Evolutionary conservation across 2,888 invertebrate genomes (phyloP).

Genomic region (Strigamia transsilvanica): DNA sequence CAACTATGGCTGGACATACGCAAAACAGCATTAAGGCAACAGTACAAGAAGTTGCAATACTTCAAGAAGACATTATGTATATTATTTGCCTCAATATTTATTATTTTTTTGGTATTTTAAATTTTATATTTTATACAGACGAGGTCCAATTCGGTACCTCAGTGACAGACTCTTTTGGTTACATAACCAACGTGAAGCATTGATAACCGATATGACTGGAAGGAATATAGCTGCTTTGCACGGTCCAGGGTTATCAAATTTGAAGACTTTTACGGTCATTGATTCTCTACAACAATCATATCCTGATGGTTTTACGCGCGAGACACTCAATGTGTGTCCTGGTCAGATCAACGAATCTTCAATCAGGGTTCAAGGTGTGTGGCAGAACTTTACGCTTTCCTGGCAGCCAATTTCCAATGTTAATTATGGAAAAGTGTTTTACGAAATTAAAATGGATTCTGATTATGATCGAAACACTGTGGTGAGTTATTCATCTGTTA

Average conservation of each 20-base stretch:
- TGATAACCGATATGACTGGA: slow-evolving; percentile 79
- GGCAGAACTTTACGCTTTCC: slow-evolving; percentile 82
- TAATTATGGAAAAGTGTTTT: slow-evolving; percentile 82
- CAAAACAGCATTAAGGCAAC: slow-evolving; percentile 48
- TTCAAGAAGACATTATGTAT: slow-evolving; percentile 57
- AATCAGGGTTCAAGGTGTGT: slow-evolving; percentile 77
- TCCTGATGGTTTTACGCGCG: slow-evolving; percentile 62
- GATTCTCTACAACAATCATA: slow-evolving; percentile 74
- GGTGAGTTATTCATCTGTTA: slow-evolving; percentile 23
- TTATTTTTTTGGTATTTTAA: not conserved
- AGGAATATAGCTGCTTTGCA: slow-evolving; percentile 75
- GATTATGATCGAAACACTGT: slow-evolving; percentile 52
- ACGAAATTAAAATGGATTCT: slow-evolving; percentile 71
- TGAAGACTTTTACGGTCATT: slow-evolving; percentile 76
- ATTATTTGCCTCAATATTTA: slow-evolving; percentile 36
- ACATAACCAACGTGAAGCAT: slow-evolving; percentile 75
- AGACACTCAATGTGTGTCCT: slow-evolving; percentile 69
- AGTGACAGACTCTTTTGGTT: slow-evolving; percentile 86
- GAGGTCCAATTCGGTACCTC: slow-evolving; percentile 78
- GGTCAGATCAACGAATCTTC: slow-evolving; percentile 73
- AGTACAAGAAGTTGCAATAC: slow-evolving; percentile 56
- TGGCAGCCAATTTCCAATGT: slow-evolving; percentile 80
- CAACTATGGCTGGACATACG: slow-evolving; percentile 64
- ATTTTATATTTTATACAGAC: slow-evolving; percentile 55
- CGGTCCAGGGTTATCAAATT: slow-evolving; percentile 67